Percentiles rank a stretch among this genome's conserved stretches.
Conservation (phyloP, 2,888 invertebrate genomes). For the Luffia ferchaultella region DNA sequence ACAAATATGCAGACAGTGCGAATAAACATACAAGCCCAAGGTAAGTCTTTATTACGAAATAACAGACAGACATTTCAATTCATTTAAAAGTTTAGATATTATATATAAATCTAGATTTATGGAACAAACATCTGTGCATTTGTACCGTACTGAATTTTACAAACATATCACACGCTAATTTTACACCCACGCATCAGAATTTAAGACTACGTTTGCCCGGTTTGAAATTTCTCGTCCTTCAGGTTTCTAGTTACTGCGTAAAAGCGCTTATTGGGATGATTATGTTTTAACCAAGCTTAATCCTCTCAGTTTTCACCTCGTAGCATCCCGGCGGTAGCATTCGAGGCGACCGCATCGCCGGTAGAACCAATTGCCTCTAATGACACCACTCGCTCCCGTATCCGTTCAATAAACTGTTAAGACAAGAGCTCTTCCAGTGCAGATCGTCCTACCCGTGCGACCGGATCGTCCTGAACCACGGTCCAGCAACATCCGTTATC, state of each 20-base stretch:
- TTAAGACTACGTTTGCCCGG: too few relatives aligned
- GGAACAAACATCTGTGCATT: too few relatives aligned
- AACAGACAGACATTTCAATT: too few relatives aligned
- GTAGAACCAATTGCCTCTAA: constrained; percentile 46
- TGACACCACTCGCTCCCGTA: constrained; percentile 56
- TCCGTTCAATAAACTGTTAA: constrained; percentile 52
- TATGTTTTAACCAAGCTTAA: not conserved
- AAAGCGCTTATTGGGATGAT: not conserved
- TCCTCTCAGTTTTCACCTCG: constrained; percentile 1
- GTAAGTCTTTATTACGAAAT: too few relatives aligned
- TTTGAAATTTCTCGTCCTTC: too few relatives aligned
- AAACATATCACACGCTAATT: too few relatives aligned
- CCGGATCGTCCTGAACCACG: not conserved
- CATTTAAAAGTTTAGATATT: too few relatives aligned
- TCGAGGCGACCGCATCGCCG: constrained; percentile 16
- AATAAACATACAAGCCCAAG: too few relatives aligned
- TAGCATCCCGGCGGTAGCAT: constrained; percentile 1
- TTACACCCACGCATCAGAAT: too few relatives aligned
- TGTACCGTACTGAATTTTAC: too few relatives aligned
- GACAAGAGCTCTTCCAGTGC: constrained; percentile 52
- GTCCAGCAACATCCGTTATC: not conserved
- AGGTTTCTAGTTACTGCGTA: not conserved
- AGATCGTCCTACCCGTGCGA: constrained; percentile 28
- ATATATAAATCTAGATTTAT: too few relatives aligned
- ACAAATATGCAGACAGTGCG: too few relatives aligned